A percentile compares a stretch with the other conserved stretches of the same genome.
These are phyloP conservation scores for Gymnorhina tibicen DNA, from an alignment of 2,113 vertebrate genomes.

Conservation along the genomic window DNA sequence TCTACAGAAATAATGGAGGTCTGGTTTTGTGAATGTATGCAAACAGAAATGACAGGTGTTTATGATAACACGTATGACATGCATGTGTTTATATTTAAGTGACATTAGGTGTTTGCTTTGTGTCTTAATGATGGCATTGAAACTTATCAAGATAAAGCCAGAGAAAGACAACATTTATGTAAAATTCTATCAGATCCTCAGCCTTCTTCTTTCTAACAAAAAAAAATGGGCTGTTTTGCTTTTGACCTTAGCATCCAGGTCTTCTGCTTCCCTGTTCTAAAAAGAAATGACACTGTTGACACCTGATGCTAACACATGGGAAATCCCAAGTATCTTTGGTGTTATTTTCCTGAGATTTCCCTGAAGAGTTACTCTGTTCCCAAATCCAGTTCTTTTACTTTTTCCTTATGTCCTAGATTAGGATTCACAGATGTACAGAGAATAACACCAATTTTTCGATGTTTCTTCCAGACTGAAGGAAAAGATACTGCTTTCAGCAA, in stretches of 20 bases:
- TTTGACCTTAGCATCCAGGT: not conserved
- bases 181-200: not conserved
- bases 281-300: not conserved
- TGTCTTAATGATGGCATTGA: not conserved
- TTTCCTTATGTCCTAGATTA: not conserved
- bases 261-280: not conserved
- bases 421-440: not conserved
- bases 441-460: not conserved
- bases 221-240: fast-evolving
- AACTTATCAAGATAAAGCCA: not conserved
- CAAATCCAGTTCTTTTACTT: not conserved
- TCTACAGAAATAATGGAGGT: constrained; percentile 12
- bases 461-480: not conserved
- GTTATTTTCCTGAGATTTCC: not conserved
- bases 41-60: not conserved
- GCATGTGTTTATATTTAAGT: not conserved
- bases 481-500: not conserved
- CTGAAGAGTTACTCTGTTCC: not conserved
- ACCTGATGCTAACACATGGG: not conserved
- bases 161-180: not conserved
- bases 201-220: not conserved
- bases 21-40: constrained; percentile 1
- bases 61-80: not conserved
- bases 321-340: not conserved
- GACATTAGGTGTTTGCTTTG: not conserved